These are phyloP conservation scores for Sebastes elongatus DNA, from an alignment of 2,797 vertebrate species.

Conservation along the genomic window DNA sequence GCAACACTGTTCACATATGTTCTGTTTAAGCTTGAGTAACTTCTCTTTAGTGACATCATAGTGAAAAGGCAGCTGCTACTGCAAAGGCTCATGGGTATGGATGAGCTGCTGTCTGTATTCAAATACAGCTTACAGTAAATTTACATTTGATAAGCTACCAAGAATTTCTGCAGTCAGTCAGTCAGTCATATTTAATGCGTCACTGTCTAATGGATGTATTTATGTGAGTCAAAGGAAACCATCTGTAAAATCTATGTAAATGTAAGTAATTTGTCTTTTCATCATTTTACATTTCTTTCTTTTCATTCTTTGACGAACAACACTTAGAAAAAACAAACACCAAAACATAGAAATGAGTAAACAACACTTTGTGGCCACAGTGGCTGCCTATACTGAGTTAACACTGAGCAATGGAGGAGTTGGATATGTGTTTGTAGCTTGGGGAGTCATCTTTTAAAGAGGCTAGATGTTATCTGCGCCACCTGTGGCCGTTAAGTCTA, in stretches of 20 bases:
- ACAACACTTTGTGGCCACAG: not conserved
- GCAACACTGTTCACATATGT: constrained; percentile 48
- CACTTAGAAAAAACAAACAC: not conserved
- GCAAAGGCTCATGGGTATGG: constrained; percentile 10
- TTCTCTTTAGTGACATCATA: constrained; percentile 33
- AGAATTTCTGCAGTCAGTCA: not conserved
- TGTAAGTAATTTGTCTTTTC: not conserved
- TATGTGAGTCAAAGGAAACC: not conserved
- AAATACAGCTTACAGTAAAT: not conserved
- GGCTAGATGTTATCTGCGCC: too few relatives aligned
- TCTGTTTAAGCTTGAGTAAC: constrained; percentile 62
- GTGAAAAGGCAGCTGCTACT: constrained; percentile 27
- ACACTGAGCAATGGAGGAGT: not conserved
- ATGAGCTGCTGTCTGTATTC: not conserved
- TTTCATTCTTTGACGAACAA: not conserved
- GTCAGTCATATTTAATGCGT: not conserved
- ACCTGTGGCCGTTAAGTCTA: too few relatives aligned
- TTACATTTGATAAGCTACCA: constrained; percentile 2
- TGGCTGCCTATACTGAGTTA: not conserved
- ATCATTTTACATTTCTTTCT: not conserved
- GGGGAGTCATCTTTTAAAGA: not conserved
- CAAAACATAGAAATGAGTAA: not conserved
- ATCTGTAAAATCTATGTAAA: constrained; percentile 12
- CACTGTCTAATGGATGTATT: not conserved
- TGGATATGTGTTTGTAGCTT: not conserved